Percentiles rank a stretch among this genome's conserved stretches.
Evolutionary conservation across 2,113 vertebrate species (phyloP).

Genomic region (Acrocephalus kingi): DNA sequence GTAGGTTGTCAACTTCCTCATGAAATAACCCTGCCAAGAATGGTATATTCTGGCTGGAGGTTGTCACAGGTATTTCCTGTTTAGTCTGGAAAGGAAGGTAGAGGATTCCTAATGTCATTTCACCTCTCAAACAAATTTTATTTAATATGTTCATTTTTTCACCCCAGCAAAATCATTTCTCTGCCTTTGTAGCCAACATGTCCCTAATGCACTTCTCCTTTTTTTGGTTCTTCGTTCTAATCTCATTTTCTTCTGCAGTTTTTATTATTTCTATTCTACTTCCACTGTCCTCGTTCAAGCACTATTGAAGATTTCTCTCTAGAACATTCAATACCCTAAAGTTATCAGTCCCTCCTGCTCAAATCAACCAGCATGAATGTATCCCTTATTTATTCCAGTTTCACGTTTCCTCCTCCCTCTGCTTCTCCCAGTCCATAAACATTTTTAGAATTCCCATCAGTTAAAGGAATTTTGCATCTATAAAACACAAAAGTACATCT

Average conservation of each 20-base stretch:
- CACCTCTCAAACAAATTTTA: neutral
- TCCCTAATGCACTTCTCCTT: neutral
- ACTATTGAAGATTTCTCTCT: neutral
- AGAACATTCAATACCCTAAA: neutral
- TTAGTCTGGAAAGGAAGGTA: neutral
- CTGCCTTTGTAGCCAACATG: rapidly evolving
- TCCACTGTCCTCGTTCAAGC: neutral
- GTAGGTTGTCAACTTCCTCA: neutral
- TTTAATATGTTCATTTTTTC: neutral
- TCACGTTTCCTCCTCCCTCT: neutral
- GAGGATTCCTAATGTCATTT: neutral
- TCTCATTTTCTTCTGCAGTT: neutral
- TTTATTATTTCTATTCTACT: neutral
- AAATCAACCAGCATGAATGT: neutral
- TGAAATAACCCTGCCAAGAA: neutral
- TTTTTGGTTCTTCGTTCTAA: neutral
- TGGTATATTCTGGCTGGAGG: neutral
- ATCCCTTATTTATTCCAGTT: neutral
- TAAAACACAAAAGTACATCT: neutral
- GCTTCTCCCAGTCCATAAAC: neutral
- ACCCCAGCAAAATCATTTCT: neutral
- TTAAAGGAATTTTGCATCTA: neutral
- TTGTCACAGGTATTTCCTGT: neutral
- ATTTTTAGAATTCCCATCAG: neutral
- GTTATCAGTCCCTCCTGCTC: neutral